phyloP scores from a whole-genome alignment of 2,888 invertebrate genomes.

The Catocala nupta region DNA sequence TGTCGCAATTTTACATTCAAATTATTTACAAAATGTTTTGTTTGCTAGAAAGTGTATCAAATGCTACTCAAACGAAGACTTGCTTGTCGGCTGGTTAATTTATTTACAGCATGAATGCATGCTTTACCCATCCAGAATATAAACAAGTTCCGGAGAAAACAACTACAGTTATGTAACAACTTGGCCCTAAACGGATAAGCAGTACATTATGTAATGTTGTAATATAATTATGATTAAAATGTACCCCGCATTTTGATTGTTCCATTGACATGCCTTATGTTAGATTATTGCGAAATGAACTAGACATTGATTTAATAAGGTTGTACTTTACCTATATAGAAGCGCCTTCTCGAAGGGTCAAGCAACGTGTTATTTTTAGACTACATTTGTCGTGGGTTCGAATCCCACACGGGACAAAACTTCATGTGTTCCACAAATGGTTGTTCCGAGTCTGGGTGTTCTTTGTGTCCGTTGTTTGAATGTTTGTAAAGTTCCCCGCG shows the following conservation, averaged over 20 bases:
- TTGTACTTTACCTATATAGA: neutral
- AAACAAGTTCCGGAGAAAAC: constrained; percentile 81
- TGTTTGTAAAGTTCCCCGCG: no score
- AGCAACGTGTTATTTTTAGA: no score
- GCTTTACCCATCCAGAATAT: constrained; percentile 65
- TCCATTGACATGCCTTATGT: constrained; percentile 3
- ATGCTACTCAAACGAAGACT: constrained; percentile 19
- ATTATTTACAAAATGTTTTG: constrained; percentile 1
- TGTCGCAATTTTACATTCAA: neutral
- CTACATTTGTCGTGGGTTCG: no score
- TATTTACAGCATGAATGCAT: constrained; percentile 27
- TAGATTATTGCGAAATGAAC: neutral
- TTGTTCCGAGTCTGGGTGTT: no score
- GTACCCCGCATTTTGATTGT: constrained; percentile 48
- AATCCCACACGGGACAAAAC: no score
- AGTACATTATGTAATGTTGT: constrained; percentile 40
- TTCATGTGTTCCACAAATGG: no score
- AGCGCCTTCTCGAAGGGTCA: no score
- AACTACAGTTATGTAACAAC: constrained; percentile 59
- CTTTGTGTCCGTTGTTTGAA: no score
- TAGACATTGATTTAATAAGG: neutral
- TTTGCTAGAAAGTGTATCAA: constrained; percentile 43
- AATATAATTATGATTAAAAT: constrained; percentile 38
- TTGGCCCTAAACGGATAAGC: constrained; percentile 19
- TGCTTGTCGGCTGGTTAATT: constrained; percentile 1